Base-by-base conservation (phyloP, 2,113 vertebrate genomes). In the Halcyon senegalensis region DNA sequence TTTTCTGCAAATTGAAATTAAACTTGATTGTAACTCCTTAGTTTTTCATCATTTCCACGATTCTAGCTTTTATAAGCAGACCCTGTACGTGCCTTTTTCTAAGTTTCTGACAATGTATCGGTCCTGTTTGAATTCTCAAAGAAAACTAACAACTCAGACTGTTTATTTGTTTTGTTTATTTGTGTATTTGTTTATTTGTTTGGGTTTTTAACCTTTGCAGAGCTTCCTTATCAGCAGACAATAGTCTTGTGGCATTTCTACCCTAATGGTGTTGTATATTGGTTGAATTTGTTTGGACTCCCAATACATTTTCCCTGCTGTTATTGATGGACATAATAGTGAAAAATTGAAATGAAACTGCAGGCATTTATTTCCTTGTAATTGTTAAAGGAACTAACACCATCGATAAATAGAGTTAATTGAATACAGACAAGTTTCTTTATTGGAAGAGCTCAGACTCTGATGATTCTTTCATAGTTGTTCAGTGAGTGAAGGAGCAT, bases 261-360 rank as follows among this genome's bases (percentile, higher is more conserved):
- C 10, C 2, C 28, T 66, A 20, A 55, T 23, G 41, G 1, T 27
- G 11, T 60, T 82, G 10, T 37, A 18, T 60, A 46, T 46, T 1
- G 2, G 15, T 46, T 67, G 70, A 66, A 37, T 88, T 60, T 50
- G 64, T 62, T 19, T 13, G 37, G n/a, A 50, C 20, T 46, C 20
- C 28, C 4, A 24, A 2, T 74, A 44, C 11, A 75, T 67, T 60
- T 84, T n/a, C 2, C 3, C 8, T 0, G 1, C 7, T 59, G 17
- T 64, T 91, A 43, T 69, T 69, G 66, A n/a, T 69, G 43, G 48
- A 9, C 16, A 13, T 56, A 68, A 16, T 31, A 48, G 16, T 25
- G 20, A 50, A 66, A 31, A 64, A 66, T 12, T 46, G 56, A 78
- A 88, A 78, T 73, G 20, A 44, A 88, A 50, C 8, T 27, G 13